phyloP scores from a whole-genome alignment of 2,888 invertebrate genomes.

The Pardosa pseudoannulata region DNA sequence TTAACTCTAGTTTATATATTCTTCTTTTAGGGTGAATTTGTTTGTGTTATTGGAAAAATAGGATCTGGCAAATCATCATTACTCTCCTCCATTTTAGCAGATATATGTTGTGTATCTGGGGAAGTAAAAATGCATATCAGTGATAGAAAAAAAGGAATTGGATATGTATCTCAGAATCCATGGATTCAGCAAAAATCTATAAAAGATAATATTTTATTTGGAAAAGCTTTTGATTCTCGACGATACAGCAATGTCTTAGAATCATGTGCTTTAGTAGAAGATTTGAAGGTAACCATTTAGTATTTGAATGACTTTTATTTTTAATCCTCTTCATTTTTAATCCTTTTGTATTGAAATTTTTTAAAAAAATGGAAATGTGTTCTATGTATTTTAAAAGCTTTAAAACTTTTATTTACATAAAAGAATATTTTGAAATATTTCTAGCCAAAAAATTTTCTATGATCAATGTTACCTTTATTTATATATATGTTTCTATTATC shows the following conservation, averaged over 20 bases:
- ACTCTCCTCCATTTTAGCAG: slow-evolving; percentile 89
- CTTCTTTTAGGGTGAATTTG: slow-evolving; percentile 83
- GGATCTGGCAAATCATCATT: slow-evolving; percentile 95
- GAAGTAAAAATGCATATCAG: slow-evolving; percentile 52
- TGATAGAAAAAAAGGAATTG: slow-evolving; percentile 82
- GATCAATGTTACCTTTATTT: too few relatives aligned
- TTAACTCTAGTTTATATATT: too few relatives aligned
- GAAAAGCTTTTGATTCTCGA: slow-evolving; percentile 86
- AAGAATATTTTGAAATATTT: too few relatives aligned
- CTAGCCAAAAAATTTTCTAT: too few relatives aligned
- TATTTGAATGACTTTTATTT: neutral
- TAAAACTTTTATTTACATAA: too few relatives aligned
- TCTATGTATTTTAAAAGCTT: too few relatives aligned
- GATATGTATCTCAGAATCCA: slow-evolving; percentile 90
- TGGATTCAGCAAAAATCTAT: slow-evolving; percentile 96
- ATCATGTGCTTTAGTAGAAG: slow-evolving; percentile 89
- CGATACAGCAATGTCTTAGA: slow-evolving; percentile 87
- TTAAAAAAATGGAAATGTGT: too few relatives aligned
- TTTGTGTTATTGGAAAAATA: slow-evolving; percentile 92
- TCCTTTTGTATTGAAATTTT: neutral
- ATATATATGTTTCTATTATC: too few relatives aligned
- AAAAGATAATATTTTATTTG: slow-evolving; percentile 95
- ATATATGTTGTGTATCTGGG: slow-evolving; percentile 83
- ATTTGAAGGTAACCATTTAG: slow-evolving; percentile 79
- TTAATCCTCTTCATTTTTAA: neutral